Evolutionary conservation across 2,888 invertebrate genomes (phyloP), one percentile per base, ranked within the genome.

Genomic region (Eupithecia pulchellata): DNA sequence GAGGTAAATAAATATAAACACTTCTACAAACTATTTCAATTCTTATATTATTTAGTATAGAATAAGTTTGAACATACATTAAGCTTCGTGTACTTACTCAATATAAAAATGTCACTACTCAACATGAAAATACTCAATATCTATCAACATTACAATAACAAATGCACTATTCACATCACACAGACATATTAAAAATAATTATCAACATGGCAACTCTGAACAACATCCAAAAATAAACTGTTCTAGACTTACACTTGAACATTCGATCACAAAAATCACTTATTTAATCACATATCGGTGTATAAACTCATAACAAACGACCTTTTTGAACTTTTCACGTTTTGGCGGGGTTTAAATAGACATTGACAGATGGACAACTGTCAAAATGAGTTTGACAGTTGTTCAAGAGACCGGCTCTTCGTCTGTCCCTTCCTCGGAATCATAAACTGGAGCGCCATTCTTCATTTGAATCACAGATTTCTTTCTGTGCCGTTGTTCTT

Each of bases 401-500:
- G 77, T 84, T 90, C 95, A 95, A 83, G 95, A 93, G 85, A 96
- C 94, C 62, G 96, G 95, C 83, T 96, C 96, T 75, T 96, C 96
- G 79, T 96, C 96, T 30, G 96, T 96, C 71, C 95, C 95, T 66
- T 95, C 95, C 61, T 96, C 96, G 4, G 95, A 95, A 71, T 95
- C 95, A 78, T 95, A 95, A 0, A 95, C 95, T 1, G 95, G 93
- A 3, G 95, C 92, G 55, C 95, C 95, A 60, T 95, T 93, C 74
- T 93, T 93, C 86, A 95, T 95, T 82, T 95, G 95, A 72, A 95
- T 94, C 34, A 95, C 95, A 13, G 95, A 95, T 75, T 95, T 95
- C 86, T 96, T 95, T 71, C 95, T 90, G 77, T 95, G 92, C 78
- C 95, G 92, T 30, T 94, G 89, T 79, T 95, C 95, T 77, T 92